These are phyloP conservation scores for Prosopocoilus inquinatus DNA, from an alignment of 2,888 invertebrate genomes.

Conservation along the genomic window DNA sequence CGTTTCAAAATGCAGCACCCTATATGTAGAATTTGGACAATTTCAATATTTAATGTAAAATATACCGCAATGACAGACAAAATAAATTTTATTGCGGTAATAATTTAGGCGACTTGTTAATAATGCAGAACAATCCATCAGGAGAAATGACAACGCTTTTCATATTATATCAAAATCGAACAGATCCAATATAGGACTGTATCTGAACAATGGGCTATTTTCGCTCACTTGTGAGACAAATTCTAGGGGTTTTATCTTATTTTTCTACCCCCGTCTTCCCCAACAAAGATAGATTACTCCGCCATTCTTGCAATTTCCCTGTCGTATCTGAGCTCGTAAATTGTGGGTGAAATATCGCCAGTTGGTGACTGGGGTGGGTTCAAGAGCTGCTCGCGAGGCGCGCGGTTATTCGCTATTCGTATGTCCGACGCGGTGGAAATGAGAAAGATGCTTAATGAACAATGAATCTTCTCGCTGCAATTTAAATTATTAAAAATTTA, in stretches of 20 bases:
- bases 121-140: not conserved
- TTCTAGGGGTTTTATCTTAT: constrained; percentile 52
- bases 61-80: too few relatives aligned
- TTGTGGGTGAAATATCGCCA: constrained; percentile 79
- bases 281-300: constrained; percentile 87
- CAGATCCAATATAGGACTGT: constrained; percentile 37
- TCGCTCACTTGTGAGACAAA: constrained; percentile 51
- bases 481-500: constrained; percentile 1
- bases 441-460: constrained; percentile 23
- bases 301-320: constrained; percentile 92
- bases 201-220: constrained; percentile 48
- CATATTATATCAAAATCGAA: constrained; percentile 18
- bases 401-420: constrained; percentile 23
- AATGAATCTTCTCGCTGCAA: constrained; percentile 2
- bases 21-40: too few relatives aligned
- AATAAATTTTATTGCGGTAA: not conserved
- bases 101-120: not conserved
- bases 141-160: constrained; percentile 9
- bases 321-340: constrained; percentile 89
- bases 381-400: constrained; percentile 34
- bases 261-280: constrained; percentile 45
- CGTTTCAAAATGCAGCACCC: too few relatives aligned
- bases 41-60: too few relatives aligned
- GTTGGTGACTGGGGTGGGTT: constrained; percentile 44
- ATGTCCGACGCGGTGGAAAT: constrained; percentile 27